A percentile compares a stretch with the other conserved stretches of the same genome.
phyloP scores from a whole-genome alignment of 2,888 invertebrate species.

The Meiosimyza decipiens region DNA sequence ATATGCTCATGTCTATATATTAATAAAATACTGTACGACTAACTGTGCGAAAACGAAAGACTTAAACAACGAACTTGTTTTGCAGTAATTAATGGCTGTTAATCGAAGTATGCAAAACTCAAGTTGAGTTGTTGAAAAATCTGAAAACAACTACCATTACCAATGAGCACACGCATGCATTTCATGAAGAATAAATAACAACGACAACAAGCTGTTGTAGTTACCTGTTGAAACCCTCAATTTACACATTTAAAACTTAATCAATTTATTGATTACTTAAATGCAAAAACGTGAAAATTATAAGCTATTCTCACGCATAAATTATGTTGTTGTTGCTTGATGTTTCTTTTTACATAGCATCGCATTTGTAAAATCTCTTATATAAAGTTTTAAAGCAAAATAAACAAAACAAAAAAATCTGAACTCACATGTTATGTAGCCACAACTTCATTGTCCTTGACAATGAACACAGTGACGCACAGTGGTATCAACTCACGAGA shows the following conservation, averaged over 20 bases:
- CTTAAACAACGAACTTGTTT: too few relatives aligned
- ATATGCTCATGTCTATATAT: too few relatives aligned
- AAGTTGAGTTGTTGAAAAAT: too few relatives aligned
- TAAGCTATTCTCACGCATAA: conserved; percentile 26
- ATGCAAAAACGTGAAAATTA: conserved; percentile 17
- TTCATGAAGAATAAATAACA: not conserved
- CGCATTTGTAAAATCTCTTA: not conserved
- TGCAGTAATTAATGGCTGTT: too few relatives aligned
- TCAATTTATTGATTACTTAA: conserved; percentile 26
- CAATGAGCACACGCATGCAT: too few relatives aligned
- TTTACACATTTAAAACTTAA: conserved; percentile 21
- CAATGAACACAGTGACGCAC: conserved; percentile 40
- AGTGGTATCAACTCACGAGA: too few relatives aligned
- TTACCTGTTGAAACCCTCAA: conserved; percentile 11
- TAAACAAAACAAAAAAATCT: not conserved
- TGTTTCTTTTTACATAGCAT: not conserved
- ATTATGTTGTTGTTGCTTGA: conserved; percentile 11
- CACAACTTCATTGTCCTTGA: conserved; percentile 46
- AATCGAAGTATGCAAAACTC: too few relatives aligned
- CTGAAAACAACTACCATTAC: too few relatives aligned
- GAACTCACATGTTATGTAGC: not conserved
- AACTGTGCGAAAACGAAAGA: too few relatives aligned
- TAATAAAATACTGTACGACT: too few relatives aligned
- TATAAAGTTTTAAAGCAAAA: not conserved
- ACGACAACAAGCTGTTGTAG: conserved; percentile 4